Evolutionary conservation across 2,888 invertebrate genomes (phyloP), one percentile per base, ranked within the genome.

Genomic region (Julus scanicus): DNA sequence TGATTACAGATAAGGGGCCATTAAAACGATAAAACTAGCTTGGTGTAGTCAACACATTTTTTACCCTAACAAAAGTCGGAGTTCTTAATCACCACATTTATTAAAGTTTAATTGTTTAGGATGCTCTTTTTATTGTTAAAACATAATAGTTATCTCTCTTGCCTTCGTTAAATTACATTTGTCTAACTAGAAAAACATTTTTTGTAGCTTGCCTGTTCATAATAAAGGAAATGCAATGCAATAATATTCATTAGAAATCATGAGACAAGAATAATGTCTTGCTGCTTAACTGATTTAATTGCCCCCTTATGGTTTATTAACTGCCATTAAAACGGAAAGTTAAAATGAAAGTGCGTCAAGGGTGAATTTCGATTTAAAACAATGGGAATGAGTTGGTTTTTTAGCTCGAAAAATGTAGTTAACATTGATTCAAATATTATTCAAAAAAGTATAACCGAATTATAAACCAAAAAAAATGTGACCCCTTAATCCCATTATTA

Each of bases 21-120:
- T 29, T 29, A 29, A 1, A 29, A 29, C 29, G 29, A 29, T 29
- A 29, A 29, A 29, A 29, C 29, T 29, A 29, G 29, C 29, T 29
- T 29, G 1, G 29, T 29, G 29, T 48, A 48, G 48, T 48, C 6
- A 57, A 57, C 57, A 15, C 11, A 57, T 11, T 57, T 29, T 57
- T 57, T 57, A 57, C 15, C 15, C 15, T 4, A 8, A 15, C 15
- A n/a, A 63, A 63, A n/a, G 17, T 63, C 17, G 63, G n/a, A 63
- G 17, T 63, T 63, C n/a, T 17, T 63, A 63, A 63, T 63, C 17
- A n/a, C n/a, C 63, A n/a, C n/a, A n/a, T 17, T 63, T 63, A 63
- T n/a, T n/a, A 63, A 63, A 63, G n/a, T 17, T 63, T 63, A 63
- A 63, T 63, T n/a, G n/a, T 63, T 6, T n/a, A n/a, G n/a, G 63